These are phyloP conservation scores for Agapostemon virescens DNA, from an alignment of 2,888 invertebrate genomes.

Conservation along the genomic window DNA sequence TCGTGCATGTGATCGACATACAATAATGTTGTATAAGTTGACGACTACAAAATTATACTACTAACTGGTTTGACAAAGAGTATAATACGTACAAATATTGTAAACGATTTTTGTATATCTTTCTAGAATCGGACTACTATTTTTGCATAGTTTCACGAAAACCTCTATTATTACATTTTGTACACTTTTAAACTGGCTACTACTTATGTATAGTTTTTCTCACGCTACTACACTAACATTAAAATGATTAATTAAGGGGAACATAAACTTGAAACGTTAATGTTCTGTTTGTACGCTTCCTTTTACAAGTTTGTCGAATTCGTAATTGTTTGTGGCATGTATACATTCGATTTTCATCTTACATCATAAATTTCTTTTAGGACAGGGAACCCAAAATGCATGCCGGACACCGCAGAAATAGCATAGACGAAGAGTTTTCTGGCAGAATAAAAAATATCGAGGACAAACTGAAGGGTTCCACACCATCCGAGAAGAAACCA, in stretches of 20 bases:
- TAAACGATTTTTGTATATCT: constrained; percentile 17
- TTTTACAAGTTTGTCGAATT: constrained; percentile 22
- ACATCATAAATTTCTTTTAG: constrained; percentile 68
- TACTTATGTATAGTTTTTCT: constrained; percentile 18
- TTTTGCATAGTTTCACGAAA: neutral
- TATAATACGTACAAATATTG: neutral
- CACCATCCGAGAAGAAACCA: constrained; percentile 87
- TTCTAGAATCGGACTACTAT: neutral
- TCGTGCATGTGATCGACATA: neutral
- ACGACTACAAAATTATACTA: constrained; percentile 12
- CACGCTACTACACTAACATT: constrained; percentile 37
- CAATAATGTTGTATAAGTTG: constrained; percentile 18
- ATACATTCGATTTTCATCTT: constrained; percentile 23
- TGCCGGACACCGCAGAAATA: constrained; percentile 76
- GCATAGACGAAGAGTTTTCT: constrained; percentile 83
- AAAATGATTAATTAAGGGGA: neutral
- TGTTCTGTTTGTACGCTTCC: constrained; percentile 31
- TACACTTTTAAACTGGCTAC: neutral
- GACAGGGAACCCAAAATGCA: constrained; percentile 80
- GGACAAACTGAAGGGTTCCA: constrained; percentile 86
- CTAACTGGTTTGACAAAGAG: constrained; percentile 28
- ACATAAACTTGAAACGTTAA: constrained; percentile 20
- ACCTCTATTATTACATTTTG: neutral
- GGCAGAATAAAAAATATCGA: constrained; percentile 88
- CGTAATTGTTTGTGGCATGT: constrained; percentile 30